Evolutionary conservation across 2,888 invertebrate genomes (phyloP), one percentile per base, ranked within the genome.

Genomic region (Coronaproctus castanopsis): DNA sequence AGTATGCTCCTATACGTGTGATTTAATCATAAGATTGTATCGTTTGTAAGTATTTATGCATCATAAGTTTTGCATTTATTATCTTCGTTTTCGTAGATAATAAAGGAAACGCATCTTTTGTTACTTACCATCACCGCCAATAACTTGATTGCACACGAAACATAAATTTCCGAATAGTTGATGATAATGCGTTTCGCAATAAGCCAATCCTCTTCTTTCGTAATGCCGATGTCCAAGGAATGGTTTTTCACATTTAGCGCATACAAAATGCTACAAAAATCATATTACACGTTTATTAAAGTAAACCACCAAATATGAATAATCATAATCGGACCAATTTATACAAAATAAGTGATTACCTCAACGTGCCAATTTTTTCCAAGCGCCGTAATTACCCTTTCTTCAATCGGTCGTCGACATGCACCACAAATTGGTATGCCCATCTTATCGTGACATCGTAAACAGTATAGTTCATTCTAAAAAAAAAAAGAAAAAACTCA

Each of bases 391-490:
- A 98, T 96, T 24, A 99, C 95, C 62, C 98, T 79, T 72, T 98
- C 98, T 73, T 99, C 98, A 65, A 98, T 97, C 1, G 98, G 98
- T 24, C 97, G 84, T 57, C 97, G 85, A 72, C 98, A 98, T 57
- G 98, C 98, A 24, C 97, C 98, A 73, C 98, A 99, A 67, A 99
- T 98, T n/a, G 98, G 97, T 64, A 99, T 95, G 24, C 97, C 97
- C 96, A 98, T 97, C 77, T 97, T 96, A 73, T 97, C 97, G 70
- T 97, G 96, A 71, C 97, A 98, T 58, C 97, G 82, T 65, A 98
- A 78, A 71, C 98, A 98, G 74, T 96, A 98, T 59, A 99, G 75
- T 69, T 97, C 96, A 70, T 91, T 90, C 86, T 85, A 68, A 14
- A 73, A 73, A 59, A 24, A 57, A 23, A 53, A 59, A 18, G 24